Base-by-base conservation (phyloP, 92 coral and sea anemone species). In the Porites lobata region DNA sequence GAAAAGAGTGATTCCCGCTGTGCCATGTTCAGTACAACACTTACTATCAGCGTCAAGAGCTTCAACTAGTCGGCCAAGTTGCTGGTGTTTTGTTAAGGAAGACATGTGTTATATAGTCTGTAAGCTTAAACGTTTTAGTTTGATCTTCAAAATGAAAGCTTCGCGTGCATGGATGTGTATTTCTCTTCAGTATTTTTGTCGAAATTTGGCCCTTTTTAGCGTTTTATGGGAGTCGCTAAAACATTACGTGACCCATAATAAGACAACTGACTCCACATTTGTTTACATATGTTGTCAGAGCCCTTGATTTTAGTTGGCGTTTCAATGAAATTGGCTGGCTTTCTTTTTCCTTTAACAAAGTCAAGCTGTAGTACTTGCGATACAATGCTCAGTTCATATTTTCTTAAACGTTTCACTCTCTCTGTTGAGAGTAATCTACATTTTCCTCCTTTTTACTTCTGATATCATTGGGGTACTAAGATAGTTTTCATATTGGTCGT, bases 231-330 rank as follows among this genome's bases (percentile, higher is more conserved):
- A 7, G 22, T 65, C 21, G 6, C 26, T 22, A 67, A 67, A 67
- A 24, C 72, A 67, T 67, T 22, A 22, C 9, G 14, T 24, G 72
- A 11, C 15, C 47, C 61, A 56, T 63, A 64, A 19, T 62, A 62
- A 64, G 66, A 57, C 24, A 56, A 50, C 83, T 15, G 20, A 63
- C 43, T 79, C 47, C 58, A 12, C 47, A 26, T 7, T 63, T 65
- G 68, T 79, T 64, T 79, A 50, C 83, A 50, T 32, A 56, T 64
- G 59, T 57, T 79, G 72, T 65, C 83, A 64, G 24, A 6, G 47
- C 22, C 61, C 6, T 79, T 79, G 83, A 11, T 50, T 65, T 79
- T 47, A 19, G 50, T 79, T 79, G 59, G 72, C 32, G 8, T 4
- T 14, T 47, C 61, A 38, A 14, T 20, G 70, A 77, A 57, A 21